These are phyloP conservation scores for Heterotilapia buettikoferi DNA, from an alignment of 2,113 vertebrate genomes.

Conservation along the genomic window DNA sequence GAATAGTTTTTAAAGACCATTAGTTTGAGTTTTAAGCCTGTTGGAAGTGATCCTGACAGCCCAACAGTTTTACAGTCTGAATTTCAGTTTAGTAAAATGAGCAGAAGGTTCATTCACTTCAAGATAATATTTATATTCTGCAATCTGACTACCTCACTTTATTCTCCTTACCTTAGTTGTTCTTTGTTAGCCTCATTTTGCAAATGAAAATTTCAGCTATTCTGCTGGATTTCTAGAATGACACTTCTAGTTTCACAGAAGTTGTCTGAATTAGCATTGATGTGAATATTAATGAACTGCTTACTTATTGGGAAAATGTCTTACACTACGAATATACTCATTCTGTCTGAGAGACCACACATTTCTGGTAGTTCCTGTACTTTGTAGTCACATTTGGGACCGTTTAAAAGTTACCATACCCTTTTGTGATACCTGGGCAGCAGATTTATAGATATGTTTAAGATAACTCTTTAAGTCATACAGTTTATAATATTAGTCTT, in stretches of 20 bases:
- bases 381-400: neutral
- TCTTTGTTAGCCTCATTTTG: neutral
- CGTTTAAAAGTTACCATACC: neutral
- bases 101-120: neutral
- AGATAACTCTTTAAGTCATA: neutral
- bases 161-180: neutral
- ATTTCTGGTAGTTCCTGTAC: neutral
- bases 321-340: neutral
- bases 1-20: neutral
- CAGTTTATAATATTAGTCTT: neutral
- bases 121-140: neutral
- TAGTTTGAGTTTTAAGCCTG: neutral
- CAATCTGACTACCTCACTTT: neutral
- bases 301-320: neutral
- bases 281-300: neutral
- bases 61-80: neutral
- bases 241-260: neutral
- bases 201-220: neutral
- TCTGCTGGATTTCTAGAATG: neutral
- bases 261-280: neutral
- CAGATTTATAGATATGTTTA: neutral
- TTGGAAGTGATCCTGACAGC: neutral
- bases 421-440: rapidly evolving
- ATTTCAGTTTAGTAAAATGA: neutral
- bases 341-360: neutral